Evolutionary conservation across 2,113 vertebrate species (phyloP).

Genomic region (Hiodon alosoides): DNA sequence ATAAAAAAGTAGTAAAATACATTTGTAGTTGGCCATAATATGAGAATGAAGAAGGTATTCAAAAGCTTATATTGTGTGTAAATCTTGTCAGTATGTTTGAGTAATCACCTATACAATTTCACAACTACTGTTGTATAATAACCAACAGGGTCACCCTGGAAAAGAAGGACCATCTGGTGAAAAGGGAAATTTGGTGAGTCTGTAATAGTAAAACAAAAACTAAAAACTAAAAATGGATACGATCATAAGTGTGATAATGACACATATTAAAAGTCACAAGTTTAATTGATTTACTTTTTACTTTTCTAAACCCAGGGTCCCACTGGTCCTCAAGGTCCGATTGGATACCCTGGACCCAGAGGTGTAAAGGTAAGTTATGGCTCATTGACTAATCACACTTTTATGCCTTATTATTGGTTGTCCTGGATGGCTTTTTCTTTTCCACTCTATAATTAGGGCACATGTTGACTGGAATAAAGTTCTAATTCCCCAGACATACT

Average conservation of each 20-base stretch:
- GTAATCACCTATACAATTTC: neutral
- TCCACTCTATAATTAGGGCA: no score
- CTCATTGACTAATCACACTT: neutral
- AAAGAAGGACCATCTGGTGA: constrained; percentile 92
- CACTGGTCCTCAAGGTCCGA: constrained; percentile 85
- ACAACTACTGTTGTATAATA: constrained; percentile 36
- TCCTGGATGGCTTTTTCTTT: no score
- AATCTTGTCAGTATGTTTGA: constrained; percentile 25
- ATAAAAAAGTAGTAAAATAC: no score
- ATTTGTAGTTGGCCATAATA: no score
- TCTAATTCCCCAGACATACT: no score
- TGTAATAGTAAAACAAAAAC: neutral
- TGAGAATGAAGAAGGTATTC: no score
- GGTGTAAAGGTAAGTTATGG: constrained; percentile 85
- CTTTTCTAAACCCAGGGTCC: constrained; percentile 70
- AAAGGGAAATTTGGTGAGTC: constrained; percentile 80
- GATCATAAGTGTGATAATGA: neutral
- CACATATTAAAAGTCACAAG: neutral
- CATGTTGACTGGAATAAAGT: no score
- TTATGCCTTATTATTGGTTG: no score
- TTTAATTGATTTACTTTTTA: constrained; percentile 17
- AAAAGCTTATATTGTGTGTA: no score
- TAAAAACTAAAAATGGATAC: neutral
- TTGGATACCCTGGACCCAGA: constrained; percentile 88
- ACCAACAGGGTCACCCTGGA: constrained; percentile 85